Percentiles rank a stretch among this genome's conserved stretches.
phyloP scores from a whole-genome alignment of 1,140 invertebrate species.

The Forficula auricularia region DNA sequence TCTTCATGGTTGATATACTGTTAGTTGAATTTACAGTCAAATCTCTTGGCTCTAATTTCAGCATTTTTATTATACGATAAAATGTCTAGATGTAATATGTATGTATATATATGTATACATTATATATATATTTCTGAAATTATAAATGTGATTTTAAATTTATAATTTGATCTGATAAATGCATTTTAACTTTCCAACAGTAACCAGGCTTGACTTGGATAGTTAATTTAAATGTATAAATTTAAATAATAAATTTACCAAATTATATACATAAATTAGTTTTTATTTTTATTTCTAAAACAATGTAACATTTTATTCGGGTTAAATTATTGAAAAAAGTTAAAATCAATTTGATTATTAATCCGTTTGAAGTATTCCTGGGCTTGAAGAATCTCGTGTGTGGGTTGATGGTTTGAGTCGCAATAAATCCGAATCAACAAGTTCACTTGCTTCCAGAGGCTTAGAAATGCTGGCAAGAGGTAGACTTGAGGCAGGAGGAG shows the following conservation, averaged over 20 bases:
- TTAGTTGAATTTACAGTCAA: no score
- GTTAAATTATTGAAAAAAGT: no score
- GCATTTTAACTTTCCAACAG: background rate
- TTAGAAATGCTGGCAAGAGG: slow-evolving; percentile 27
- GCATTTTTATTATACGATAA: no score
- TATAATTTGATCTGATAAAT: no score
- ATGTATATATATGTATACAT: no score
- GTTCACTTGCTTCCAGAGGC: slow-evolving; percentile 23
- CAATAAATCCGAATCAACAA: slow-evolving; percentile 28
- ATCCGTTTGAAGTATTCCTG: background rate
- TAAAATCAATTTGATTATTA: no score
- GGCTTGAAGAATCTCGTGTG: slow-evolving; percentile 3
- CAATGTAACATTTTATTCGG: background rate
- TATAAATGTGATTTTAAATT: no score
- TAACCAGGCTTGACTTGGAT: background rate
- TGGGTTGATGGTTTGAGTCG: slow-evolving; percentile 23
- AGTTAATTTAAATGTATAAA: background rate
- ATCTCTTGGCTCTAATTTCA: no score
- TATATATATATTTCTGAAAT: no score
- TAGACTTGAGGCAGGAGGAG: slow-evolving; percentile 22
- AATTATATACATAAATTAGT: background rate
- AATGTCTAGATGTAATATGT: no score
- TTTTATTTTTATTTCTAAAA: background rate
- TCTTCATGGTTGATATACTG: no score
- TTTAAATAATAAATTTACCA: background rate